Conservation (phyloP, 2,797 vertebrate species). For the Rhincodon typus region DNA sequence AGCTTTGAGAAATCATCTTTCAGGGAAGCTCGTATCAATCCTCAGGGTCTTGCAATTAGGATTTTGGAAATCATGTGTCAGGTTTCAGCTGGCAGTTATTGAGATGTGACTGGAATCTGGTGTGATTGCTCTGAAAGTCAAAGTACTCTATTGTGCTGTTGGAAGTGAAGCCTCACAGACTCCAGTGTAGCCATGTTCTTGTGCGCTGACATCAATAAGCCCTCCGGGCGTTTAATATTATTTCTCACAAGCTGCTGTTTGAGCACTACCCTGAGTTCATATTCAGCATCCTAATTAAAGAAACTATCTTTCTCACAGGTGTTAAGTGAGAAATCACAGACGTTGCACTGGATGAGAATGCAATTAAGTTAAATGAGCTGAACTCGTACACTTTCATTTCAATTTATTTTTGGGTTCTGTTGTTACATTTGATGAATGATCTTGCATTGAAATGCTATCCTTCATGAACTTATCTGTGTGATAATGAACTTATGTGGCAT, state of each 20-base stretch:
- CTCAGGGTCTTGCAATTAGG: background rate
- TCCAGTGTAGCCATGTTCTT: background rate
- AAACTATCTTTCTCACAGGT: background rate
- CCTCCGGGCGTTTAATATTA: background rate
- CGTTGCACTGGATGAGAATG: background rate
- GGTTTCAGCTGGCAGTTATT: slow-evolving; percentile 6
- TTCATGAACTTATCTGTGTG: background rate
- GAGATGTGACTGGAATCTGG: slow-evolving; percentile 25
- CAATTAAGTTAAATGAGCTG: background rate
- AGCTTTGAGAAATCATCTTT: background rate
- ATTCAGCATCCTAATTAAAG: background rate
- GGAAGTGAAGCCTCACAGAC: background rate
- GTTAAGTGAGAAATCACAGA: background rate
- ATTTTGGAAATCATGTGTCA: slow-evolving; percentile 27
- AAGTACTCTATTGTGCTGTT: background rate
- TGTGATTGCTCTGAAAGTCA: background rate
- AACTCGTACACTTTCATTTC: background rate
- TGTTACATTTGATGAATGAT: background rate
- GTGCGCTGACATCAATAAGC: slow-evolving; percentile 14
- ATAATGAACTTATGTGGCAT: background rate
- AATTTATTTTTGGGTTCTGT: background rate
- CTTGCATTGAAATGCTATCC: background rate
- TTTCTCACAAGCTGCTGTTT: background rate
- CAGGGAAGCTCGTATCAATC: background rate
- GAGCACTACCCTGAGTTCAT: background rate